A percentile compares a stretch with the other conserved stretches of the same genome.
These are phyloP conservation scores for Spea hammondii DNA, from an alignment of 2,797 vertebrate genomes.

Conservation along the genomic window DNA sequence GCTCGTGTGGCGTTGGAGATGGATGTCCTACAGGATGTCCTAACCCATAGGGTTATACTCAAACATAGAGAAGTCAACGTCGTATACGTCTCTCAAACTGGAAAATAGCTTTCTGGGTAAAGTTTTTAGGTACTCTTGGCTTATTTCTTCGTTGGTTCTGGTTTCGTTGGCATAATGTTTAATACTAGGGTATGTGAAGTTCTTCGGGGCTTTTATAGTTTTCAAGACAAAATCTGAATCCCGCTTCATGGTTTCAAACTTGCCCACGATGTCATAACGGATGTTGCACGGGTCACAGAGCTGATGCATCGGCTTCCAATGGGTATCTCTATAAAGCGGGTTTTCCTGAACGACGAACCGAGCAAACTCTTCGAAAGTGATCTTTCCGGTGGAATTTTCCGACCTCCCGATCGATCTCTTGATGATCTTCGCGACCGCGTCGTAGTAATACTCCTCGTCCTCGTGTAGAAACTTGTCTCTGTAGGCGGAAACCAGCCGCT, in stretches of 20 bases:
- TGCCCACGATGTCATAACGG: constrained; percentile 62
- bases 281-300: constrained; percentile 67
- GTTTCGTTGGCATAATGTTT: constrained; percentile 56
- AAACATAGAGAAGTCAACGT: constrained; percentile 62
- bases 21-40: too few relatives aligned
- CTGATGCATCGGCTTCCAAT: constrained; percentile 65
- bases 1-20: too few relatives aligned
- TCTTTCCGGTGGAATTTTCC: constrained; percentile 51
- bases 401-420: constrained; percentile 55
- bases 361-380: constrained; percentile 66
- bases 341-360: constrained; percentile 50
- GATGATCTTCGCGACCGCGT: constrained; percentile 53
- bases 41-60: constrained; percentile 52
- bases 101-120: constrained; percentile 54
- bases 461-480: constrained; percentile 64
- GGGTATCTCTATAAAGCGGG: constrained; percentile 51
- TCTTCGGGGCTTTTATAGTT: constrained; percentile 56
- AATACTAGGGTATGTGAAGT: constrained; percentile 55
- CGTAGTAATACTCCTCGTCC: constrained; percentile 50
- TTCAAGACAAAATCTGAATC: constrained; percentile 60
- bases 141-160: constrained; percentile 57
- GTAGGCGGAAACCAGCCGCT: constrained; percentile 65
- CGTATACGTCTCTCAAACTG: constrained; percentile 57
- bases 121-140: constrained; percentile 55
- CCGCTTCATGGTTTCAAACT: constrained; percentile 59